Conservation (phyloP, 2,888 invertebrate species). For the Apoda limacodes region DNA sequence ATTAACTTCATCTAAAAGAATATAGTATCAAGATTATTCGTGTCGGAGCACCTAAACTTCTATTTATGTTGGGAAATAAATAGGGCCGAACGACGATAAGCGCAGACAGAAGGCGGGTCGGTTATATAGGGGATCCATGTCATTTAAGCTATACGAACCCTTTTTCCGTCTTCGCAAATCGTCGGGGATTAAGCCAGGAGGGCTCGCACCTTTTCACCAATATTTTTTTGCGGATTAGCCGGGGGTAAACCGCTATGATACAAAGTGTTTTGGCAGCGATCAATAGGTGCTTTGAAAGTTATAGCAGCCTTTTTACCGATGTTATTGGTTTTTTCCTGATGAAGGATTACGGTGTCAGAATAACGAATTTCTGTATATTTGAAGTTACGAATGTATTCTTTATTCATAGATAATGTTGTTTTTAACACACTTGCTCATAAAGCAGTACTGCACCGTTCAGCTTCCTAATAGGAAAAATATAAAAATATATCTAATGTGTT, state of each 20-base stretch:
- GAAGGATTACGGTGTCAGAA: no score
- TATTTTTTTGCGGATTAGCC: constrained; percentile 56
- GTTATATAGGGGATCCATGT: constrained; percentile 39
- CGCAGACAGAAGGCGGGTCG: constrained; percentile 39
- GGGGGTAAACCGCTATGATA: constrained; percentile 46
- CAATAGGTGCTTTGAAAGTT: constrained; percentile 37
- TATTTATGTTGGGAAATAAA: constrained; percentile 49
- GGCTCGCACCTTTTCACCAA: constrained; percentile 59
- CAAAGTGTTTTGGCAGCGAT: constrained; percentile 44
- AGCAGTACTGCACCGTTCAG: no score
- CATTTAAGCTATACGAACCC: constrained; percentile 49
- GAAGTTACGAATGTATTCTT: no score
- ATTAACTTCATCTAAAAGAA: background rate
- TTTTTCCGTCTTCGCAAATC: constrained; percentile 65
- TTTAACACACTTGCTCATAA: no score
- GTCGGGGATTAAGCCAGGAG: constrained; percentile 58
- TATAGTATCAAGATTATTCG: no score
- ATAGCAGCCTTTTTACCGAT: constrained; percentile 31
- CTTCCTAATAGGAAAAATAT: no score
- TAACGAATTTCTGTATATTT: no score
- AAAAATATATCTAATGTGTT: no score
- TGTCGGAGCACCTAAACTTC: no score
- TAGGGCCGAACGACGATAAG: constrained; percentile 46
- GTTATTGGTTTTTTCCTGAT: constrained; percentile 34
- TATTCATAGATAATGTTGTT: no score